Base-by-base conservation (phyloP, 53 echinoderm and acorn worm genomes). In the Stichopus horrens region DNA sequence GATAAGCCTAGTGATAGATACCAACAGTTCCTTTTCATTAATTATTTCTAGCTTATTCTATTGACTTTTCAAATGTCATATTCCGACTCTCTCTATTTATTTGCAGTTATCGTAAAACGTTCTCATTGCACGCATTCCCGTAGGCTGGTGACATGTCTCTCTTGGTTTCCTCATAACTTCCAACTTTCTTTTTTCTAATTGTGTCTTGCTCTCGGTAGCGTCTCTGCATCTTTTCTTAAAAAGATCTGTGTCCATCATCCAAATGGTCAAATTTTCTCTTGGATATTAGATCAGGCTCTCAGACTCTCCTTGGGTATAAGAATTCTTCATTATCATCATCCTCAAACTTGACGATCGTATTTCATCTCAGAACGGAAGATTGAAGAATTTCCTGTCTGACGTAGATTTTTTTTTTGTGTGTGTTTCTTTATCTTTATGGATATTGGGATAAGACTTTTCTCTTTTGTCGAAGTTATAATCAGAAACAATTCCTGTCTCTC, bases 41-140 rank as follows among this genome's bases (percentile, higher is more conserved):
- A 71, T 71, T n/a, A 71, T 71, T 16, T 71, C 71, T 71, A 18
- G 14, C 16, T 20, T 71, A 71, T 71, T 71, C 16, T 71, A 71
- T 71, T 71, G 71, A 71, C 71, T 71, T 71, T 71, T 71, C 71
- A 71, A 71, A 71, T 71, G 71, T 71, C 71, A 71, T 71, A 71
- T 71, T 71, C 71, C n/a, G 19, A 71, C n/a, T 71, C 37, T 37
- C 37, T 37, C 16, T 68, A 68, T 71, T 71, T 71, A 71, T 71
- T 71, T 71, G 18, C 71, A 71, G 71, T 18, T n/a, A 13, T 71
- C 71, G 71, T 71, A 71, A 71, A 13, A 13, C 37, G 7, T 71
- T 71, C 71, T 4, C 19, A 16, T 71, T 71, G 71, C 71, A 71
- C 71, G 71, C 18, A 71, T 71, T 71, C 71, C 71, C 71, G 71